phyloP scores from a whole-genome alignment of 2,797 vertebrate genomes.

The Ataeniobius toweri region DNA sequence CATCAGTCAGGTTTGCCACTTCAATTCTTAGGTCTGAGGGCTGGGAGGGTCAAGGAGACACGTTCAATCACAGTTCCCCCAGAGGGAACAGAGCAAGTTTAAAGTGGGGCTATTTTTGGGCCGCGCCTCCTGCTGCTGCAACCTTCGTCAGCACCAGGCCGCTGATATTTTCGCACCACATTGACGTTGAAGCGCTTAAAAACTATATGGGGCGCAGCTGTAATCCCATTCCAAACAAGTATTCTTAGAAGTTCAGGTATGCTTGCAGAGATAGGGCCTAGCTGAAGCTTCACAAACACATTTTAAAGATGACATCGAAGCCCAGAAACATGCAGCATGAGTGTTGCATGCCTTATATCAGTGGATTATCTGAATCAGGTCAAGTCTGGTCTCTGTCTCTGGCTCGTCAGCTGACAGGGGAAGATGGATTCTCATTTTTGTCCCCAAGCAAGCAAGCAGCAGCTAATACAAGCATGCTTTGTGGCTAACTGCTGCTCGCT shows the following conservation, averaged over 20 bases:
- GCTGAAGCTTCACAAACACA: neutral
- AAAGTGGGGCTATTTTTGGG: constrained; percentile 74
- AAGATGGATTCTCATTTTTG: constrained; percentile 4
- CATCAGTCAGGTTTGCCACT: constrained; percentile 46
- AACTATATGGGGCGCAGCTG: constrained; percentile 61
- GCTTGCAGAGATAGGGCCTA: constrained; percentile 4
- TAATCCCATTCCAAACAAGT: constrained; percentile 47
- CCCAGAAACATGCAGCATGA: constrained; percentile 31
- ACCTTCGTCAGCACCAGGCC: constrained; percentile 39
- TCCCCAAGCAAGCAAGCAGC: neutral
- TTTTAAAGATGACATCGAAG: constrained; percentile 3
- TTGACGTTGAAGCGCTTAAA: constrained; percentile 35
- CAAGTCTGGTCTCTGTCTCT: constrained; percentile 27
- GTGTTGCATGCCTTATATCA: constrained; percentile 22
- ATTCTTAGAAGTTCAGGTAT: constrained; percentile 35
- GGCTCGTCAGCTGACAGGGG: constrained; percentile 19
- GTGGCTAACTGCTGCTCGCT: constrained; percentile 45
- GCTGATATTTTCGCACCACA: constrained; percentile 56
- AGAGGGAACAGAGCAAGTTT: constrained; percentile 54
- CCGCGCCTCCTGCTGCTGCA: neutral
- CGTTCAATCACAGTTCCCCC: constrained; percentile 23
- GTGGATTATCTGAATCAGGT: constrained; percentile 24
- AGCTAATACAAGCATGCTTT: constrained; percentile 42
- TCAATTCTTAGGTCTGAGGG: constrained; percentile 63
- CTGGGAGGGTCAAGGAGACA: constrained; percentile 61